phyloP scores from a whole-genome alignment of 2,888 invertebrate genomes.

The Microctonus aethiopoides region DNA sequence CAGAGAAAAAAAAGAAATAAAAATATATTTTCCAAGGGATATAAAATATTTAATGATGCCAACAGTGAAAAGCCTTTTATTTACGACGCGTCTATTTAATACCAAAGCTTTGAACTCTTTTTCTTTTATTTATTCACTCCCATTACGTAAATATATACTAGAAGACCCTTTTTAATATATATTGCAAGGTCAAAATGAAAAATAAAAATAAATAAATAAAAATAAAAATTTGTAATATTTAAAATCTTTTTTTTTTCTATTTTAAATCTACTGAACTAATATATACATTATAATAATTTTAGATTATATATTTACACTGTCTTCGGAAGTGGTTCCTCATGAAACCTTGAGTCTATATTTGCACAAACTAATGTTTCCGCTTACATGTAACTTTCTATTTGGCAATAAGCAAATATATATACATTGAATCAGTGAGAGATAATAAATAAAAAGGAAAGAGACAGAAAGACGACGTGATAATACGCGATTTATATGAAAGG shows the following conservation, averaged over 20 bases:
- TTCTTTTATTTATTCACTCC: neutral
- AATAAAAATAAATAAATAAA: neutral
- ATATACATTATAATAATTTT: neutral
- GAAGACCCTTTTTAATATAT: neutral
- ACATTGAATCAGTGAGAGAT: neutral
- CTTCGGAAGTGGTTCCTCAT: constrained; percentile 23
- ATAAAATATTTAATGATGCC: neutral
- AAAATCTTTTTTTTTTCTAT: neutral
- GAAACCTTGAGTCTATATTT: constrained; percentile 31
- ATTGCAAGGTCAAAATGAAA: neutral
- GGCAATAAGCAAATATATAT: constrained; percentile 11
- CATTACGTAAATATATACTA: neutral
- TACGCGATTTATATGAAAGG: constrained; percentile 14
- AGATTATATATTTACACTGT: neutral
- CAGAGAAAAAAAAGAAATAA: constrained; percentile 16
- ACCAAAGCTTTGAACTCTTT: neutral
- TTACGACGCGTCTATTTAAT: constrained; percentile 2
- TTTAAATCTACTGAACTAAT: neutral
- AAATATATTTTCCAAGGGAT: neutral
- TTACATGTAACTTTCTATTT: constrained; percentile 34
- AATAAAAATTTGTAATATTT: neutral
- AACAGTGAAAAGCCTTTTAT: neutral
- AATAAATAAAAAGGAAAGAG: neutral
- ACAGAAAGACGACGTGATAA: constrained; percentile 9
- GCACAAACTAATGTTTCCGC: constrained; percentile 34